Conservation (phyloP, 1,140 invertebrate genomes). For the Aethina tumida region DNA sequence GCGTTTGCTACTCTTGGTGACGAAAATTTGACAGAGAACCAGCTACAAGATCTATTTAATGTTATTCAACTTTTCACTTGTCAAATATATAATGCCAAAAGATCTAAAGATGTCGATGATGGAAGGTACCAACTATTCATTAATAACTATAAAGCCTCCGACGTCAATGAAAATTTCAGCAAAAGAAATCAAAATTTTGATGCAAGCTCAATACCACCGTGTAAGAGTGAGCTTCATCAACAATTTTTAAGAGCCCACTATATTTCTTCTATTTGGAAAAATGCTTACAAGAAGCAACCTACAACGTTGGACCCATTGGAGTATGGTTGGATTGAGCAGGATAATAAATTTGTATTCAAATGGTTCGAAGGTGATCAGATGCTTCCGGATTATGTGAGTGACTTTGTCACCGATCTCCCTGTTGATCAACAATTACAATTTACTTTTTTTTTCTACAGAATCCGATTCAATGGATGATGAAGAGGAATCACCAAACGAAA, state of each 20-base stretch:
- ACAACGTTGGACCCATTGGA: constrained; percentile 16
- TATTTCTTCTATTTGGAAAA: constrained; percentile 21
- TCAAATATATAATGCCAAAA: constrained; percentile 16
- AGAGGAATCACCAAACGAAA: neutral
- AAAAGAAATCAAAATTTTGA: constrained; percentile 21
- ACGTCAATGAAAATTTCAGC: constrained; percentile 18
- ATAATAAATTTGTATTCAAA: too few species aligned
- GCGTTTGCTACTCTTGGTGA: too few species aligned
- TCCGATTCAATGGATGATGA: constrained; percentile 4
- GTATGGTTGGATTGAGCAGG: constrained; percentile 20
- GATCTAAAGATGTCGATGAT: constrained; percentile 20
- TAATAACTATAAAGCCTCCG: constrained; percentile 19
- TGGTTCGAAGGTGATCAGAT: too few species aligned
- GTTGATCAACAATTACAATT: neutral
- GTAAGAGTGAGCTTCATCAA: constrained; percentile 18
- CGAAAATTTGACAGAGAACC: too few species aligned
- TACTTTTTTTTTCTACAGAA: constrained; percentile 3
- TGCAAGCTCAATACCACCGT: constrained; percentile 19
- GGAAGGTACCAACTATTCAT: constrained; percentile 18
- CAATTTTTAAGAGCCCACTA: constrained; percentile 21
- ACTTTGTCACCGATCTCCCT: neutral
- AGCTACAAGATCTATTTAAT: constrained; percentile 13
- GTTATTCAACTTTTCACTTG: constrained; percentile 11
- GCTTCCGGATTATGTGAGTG: constrained; percentile 2
- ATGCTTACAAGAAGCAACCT: constrained; percentile 17